phyloP scores from a whole-genome alignment of 2,888 invertebrate species.

The Corbicula japonica region DNA sequence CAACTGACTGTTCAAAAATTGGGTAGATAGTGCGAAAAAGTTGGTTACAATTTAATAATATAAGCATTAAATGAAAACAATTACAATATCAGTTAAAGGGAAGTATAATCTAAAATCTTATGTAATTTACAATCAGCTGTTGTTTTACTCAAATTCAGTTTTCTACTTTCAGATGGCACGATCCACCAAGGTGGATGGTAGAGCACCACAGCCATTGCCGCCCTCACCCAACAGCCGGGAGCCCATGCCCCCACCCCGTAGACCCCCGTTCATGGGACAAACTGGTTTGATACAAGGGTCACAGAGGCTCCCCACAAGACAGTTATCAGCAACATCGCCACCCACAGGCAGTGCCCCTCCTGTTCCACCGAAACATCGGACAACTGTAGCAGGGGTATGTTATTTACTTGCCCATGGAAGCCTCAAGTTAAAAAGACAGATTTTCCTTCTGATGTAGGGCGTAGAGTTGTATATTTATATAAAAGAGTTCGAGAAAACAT shows the following conservation, averaged over 20 bases:
- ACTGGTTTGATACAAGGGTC: constrained; percentile 48
- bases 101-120: too few species aligned
- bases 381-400: constrained; percentile 22
- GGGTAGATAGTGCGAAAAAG: too few species aligned
- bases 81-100: too few species aligned
- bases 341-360: constrained; percentile 53
- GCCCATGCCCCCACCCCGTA: constrained; percentile 55
- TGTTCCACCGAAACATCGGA: constrained; percentile 48
- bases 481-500: too few species aligned
- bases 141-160: too few species aligned
- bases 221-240: background rate
- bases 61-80: too few species aligned
- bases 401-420: too few species aligned
- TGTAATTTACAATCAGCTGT: too few species aligned
- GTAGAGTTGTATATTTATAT: too few species aligned
- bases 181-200: constrained; percentile 32
- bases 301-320: constrained; percentile 36
- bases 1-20: too few species aligned
- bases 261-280: constrained; percentile 77
- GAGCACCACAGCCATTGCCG: constrained; percentile 53
- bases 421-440: background rate
- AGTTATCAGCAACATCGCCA: constrained; percentile 22
- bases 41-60: too few species aligned
- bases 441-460: background rate
- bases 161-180: constrained; percentile 25